Conservation (phyloP, 2,113 vertebrate species). For the Eonycteris spelaea region DNA sequence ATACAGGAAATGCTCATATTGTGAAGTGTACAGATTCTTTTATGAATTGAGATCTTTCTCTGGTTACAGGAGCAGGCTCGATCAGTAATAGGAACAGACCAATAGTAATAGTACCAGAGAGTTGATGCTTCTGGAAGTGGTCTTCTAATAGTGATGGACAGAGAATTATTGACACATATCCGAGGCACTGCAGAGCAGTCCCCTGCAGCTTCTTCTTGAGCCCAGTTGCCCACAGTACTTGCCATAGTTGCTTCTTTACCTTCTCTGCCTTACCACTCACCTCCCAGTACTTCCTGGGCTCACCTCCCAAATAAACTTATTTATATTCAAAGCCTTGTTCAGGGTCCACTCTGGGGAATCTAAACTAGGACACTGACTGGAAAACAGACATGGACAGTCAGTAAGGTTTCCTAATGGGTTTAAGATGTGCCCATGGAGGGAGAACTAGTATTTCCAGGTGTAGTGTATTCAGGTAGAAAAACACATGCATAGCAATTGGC, state of each 20-base stretch:
- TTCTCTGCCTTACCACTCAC: not conserved
- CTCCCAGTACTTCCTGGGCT: not conserved
- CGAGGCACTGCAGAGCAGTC: not conserved
- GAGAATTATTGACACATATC: not conserved
- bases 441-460: not conserved
- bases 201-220: not conserved
- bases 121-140: not conserved
- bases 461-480: not conserved
- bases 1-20: not conserved
- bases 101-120: not conserved
- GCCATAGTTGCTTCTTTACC: not conserved
- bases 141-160: not conserved
- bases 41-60: not conserved
- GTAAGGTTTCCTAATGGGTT: not conserved
- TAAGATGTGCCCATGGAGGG: not conserved
- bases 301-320: not conserved
- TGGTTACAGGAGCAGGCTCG: not conserved
- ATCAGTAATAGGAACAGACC: not conserved
- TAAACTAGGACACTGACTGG: not conserved
- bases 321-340: not conserved
- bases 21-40: not conserved
- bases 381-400: not conserved
- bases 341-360: not conserved
- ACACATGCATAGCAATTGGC: not conserved
- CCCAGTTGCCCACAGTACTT: not conserved